These are phyloP conservation scores for Hemichromis elongatus DNA, from an alignment of 2,113 vertebrate genomes.

Conservation along the genomic window DNA sequence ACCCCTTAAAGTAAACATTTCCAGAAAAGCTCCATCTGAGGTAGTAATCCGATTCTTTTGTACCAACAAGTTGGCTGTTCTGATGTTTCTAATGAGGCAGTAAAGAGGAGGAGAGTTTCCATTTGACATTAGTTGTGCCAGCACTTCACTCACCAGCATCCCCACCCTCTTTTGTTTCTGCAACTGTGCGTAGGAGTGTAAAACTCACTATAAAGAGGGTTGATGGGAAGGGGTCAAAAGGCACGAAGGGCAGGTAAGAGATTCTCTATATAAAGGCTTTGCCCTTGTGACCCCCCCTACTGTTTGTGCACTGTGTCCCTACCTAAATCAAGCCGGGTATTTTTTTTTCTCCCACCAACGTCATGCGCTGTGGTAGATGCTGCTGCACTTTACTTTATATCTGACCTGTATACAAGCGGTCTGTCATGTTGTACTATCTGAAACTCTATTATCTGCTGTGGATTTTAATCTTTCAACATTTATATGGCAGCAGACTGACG, in stretches of 20 bases:
- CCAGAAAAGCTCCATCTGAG: background rate
- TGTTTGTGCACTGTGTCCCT: conserved; percentile 51
- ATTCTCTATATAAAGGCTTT: conserved; percentile 51
- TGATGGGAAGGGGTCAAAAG: conserved; percentile 83
- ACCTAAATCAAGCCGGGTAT: background rate
- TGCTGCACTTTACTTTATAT: conserved; percentile 56
- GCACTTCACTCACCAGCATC: conserved; percentile 28
- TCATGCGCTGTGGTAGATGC: conserved; percentile 23
- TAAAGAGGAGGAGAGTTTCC: background rate
- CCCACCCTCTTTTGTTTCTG: conserved; percentile 71
- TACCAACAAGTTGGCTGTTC: background rate
- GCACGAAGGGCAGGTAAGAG: conserved; percentile 80
- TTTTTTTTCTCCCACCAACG: conserved; percentile 30
- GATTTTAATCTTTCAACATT: background rate
- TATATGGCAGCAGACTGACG: background rate
- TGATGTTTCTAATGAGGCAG: conserved; percentile 5
- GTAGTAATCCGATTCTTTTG: background rate
- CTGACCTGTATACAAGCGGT: background rate
- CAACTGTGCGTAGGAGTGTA: conserved; percentile 81
- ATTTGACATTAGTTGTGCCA: conserved; percentile 7
- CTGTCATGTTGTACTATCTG: background rate
- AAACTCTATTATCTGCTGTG: background rate
- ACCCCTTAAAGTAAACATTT: background rate
- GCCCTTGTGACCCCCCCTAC: conserved; percentile 43
- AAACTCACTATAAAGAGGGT: conserved; percentile 86